phyloP scores from a whole-genome alignment of 2,113 vertebrate species.

The Microcebus griseorufus region DNA sequence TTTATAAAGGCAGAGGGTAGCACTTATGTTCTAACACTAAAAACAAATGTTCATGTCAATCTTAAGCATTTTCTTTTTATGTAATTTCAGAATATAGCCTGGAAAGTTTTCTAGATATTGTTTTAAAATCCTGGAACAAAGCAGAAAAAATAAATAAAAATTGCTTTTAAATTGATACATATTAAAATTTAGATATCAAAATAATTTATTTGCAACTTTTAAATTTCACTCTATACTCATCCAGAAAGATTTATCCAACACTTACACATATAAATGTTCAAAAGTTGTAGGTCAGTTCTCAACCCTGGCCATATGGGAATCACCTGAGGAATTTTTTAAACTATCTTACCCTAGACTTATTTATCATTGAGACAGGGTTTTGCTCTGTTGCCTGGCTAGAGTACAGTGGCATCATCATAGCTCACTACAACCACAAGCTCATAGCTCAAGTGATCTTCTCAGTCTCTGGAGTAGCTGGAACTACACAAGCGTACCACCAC shows the following conservation, averaged over 20 bases:
- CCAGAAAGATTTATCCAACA: neutral
- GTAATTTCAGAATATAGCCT: neutral
- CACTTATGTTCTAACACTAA: neutral
- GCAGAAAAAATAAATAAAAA: neutral
- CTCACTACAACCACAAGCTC: too few relatives aligned
- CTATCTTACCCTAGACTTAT: neutral
- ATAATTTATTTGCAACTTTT: neutral
- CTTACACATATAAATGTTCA: neutral
- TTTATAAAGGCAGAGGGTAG: neutral
- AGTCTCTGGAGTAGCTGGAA: too few relatives aligned
- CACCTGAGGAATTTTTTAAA: neutral
- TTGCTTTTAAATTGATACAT: neutral
- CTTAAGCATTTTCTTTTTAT: constrained; percentile 2
- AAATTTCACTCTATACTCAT: neutral
- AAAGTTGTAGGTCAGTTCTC: neutral
- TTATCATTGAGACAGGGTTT: neutral
- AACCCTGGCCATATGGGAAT: neutral
- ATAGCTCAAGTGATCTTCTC: too few relatives aligned
- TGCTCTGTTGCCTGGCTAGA: neutral
- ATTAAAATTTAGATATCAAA: constrained; percentile 41
- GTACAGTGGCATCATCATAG: too few relatives aligned
- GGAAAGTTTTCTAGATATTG: neutral
- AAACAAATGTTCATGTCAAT: neutral
- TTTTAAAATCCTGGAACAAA: constrained; percentile 13
- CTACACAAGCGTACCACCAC: too few relatives aligned